Conservation (phyloP, 2,113 vertebrate genomes). For the Nicator chloris region DNA sequence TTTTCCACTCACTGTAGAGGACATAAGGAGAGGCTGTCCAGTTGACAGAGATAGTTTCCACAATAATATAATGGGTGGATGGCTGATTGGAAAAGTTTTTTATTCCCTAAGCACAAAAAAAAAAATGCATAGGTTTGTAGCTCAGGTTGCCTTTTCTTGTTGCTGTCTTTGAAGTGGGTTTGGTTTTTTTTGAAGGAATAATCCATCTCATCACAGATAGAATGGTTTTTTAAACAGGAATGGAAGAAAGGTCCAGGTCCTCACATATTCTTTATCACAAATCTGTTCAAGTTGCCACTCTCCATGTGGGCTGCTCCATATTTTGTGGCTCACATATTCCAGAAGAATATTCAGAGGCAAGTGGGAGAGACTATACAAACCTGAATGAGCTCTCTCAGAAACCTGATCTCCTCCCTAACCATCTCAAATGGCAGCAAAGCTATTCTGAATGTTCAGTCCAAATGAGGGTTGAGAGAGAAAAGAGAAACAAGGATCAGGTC, state of each 20-base stretch:
- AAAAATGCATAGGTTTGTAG: background rate
- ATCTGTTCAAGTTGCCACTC: background rate
- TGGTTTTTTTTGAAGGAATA: background rate
- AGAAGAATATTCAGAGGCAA: background rate
- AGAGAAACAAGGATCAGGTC: background rate
- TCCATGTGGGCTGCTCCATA: accelerated
- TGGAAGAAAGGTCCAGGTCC: background rate
- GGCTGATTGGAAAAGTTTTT: background rate
- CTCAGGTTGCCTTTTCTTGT: background rate
- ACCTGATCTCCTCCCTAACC: background rate
- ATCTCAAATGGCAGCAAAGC: background rate
- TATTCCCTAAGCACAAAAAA: background rate
- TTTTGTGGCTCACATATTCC: background rate
- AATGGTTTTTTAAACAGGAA: background rate
- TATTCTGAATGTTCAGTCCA: background rate
- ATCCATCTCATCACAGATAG: background rate
- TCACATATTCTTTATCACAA: background rate
- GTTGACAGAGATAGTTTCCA: background rate
- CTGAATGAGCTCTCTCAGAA: background rate
- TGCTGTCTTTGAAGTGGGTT: background rate
- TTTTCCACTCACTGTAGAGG: background rate
- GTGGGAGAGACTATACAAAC: background rate
- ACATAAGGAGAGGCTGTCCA: background rate
- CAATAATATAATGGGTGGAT: background rate
- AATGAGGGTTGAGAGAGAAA: background rate